phyloP scores from a whole-genome alignment of 2,888 invertebrate species.

The Drosophila pegasa region DNA sequence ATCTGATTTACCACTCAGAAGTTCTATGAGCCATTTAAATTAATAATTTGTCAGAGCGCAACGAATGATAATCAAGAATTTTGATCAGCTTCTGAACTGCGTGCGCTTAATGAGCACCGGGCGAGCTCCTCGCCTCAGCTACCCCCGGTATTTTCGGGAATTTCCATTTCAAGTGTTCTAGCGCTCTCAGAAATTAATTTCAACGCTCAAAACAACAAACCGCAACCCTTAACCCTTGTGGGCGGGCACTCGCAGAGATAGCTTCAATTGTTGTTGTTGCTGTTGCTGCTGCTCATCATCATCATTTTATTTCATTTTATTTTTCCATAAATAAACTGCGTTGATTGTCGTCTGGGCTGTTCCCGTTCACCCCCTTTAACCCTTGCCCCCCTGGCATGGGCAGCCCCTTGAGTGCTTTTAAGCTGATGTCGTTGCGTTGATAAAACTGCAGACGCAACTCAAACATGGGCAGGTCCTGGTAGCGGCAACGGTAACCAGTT shows the following conservation, averaged over 20 bases:
- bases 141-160: conserved; percentile 33
- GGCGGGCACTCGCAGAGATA: conserved; percentile 51
- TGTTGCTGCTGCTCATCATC: conserved; percentile 68
- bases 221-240: conserved; percentile 69
- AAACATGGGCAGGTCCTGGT: conserved; percentile 61
- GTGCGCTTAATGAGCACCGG: conserved; percentile 54
- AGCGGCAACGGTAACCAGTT: conserved; percentile 22
- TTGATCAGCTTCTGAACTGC: conserved; percentile 65
- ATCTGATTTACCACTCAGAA: conserved; percentile 48
- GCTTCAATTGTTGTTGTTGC: conserved; percentile 53
- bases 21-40: conserved; percentile 78
- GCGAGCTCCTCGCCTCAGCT: conserved; percentile 53
- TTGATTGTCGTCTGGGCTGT: conserved; percentile 71
- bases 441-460: conserved; percentile 75
- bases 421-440: conserved; percentile 78
- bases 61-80: conserved; percentile 57
- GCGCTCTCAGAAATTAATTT: conserved; percentile 83
- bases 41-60: conserved; percentile 77
- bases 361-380: conserved; percentile 45
- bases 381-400: conserved; percentile 48
- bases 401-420: conserved; percentile 78
- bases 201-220: conserved; percentile 50
- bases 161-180: conserved; percentile 80
- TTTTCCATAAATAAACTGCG: conserved; percentile 81
- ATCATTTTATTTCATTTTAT: conserved; percentile 81